Base-by-base conservation (phyloP, 1,140 invertebrate species). In the Cyrtorhinus lividipennis region DNA sequence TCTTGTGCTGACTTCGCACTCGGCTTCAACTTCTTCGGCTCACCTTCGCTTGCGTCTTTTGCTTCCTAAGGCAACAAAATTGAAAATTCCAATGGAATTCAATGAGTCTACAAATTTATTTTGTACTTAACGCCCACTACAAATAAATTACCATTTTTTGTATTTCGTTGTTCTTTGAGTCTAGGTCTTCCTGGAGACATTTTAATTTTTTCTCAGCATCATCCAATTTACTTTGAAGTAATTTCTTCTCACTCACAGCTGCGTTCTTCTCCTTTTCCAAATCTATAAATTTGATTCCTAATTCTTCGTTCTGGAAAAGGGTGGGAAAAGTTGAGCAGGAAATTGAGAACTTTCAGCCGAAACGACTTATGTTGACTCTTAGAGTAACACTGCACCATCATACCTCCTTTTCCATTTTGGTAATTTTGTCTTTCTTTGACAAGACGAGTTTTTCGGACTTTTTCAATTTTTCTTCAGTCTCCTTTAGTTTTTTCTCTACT, bases 391-490 rank as follows among this genome's bases (percentile, higher is more conserved):
- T n/a, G n/a, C n/a, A n/a, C n/a, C n/a, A n/a, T n/a, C n/a, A n/a
- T 64, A 67, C 67, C 64, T 81, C 79, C 75, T 78, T 79, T 71
- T 82, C 79, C 66, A 82, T 72, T 71, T 80, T 79, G 26, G 77
- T 69, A 25, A 82, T 76, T 68, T 79, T 77, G 63, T 82, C 80
- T 72, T 82, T 83, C 61, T 79, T 77, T 13, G 75, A 71, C 24
- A 71, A 71, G 44, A 79, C 71, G 53, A 77, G 70, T 70, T 78
- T 80, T 67, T 85, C 82, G 53, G 73, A 75, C 65, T 78, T 76
- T 67, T 79, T 82, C 53, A 75, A 75, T 72, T 80, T 82, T 30
- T 83, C 81, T 69, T 83, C 81, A 10, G 72, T 65, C 63, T 81
- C 80, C 69, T 79, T 80, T 15, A 81, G 38, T 73, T 68, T 68